Base-by-base conservation (phyloP, 2,888 invertebrate species). In the Drosophila stalkeri region DNA sequence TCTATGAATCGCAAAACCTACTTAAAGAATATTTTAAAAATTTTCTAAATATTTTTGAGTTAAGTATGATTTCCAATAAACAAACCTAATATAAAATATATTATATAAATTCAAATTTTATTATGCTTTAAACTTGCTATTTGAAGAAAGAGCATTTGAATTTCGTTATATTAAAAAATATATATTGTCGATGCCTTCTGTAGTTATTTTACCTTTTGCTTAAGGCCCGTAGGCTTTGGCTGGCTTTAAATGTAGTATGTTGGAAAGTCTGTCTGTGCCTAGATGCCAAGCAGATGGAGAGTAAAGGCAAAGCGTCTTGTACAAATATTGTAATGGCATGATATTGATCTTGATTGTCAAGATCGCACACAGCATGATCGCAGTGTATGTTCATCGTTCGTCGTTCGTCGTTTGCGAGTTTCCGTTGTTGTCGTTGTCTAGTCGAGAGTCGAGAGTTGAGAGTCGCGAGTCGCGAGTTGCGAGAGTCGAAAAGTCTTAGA, bases 281-380 rank as follows among this genome's bases (percentile, higher is more conserved):
- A 65, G 72, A 72, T 47, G 44, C 46, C 46, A 20, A 56, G 51
- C 52, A 60, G 75, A 56, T 66, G 75, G 46, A 47, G 66, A 27
- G 70, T 54, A 64, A 71, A 81, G 72, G 69, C 77, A 79, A 77
- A 80, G 77, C 71, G 84, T 68, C 89, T 86, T 89, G 87, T 81
- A 89, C 89, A 80, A 80, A 80, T 80, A 84, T 85, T 89, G 85
- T 86, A 86, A 81, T 77, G 80, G 86, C 75, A 51, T 72, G 86
- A 86, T 86, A 89, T 78, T 82, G 88, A 86, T 86, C 86, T 89
- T 86, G 88, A 86, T 89, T 81, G 86, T 76, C 72, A 86, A 86
- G 85, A 89, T 86, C 89, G 89, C 85, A 89, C 89, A 89, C 82
- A 86, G 82, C 89, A 77, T 83, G 85, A 75, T 81, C 89, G 60